phyloP scores from a whole-genome alignment of 2,113 vertebrate genomes.

The Archilochus colubris region DNA sequence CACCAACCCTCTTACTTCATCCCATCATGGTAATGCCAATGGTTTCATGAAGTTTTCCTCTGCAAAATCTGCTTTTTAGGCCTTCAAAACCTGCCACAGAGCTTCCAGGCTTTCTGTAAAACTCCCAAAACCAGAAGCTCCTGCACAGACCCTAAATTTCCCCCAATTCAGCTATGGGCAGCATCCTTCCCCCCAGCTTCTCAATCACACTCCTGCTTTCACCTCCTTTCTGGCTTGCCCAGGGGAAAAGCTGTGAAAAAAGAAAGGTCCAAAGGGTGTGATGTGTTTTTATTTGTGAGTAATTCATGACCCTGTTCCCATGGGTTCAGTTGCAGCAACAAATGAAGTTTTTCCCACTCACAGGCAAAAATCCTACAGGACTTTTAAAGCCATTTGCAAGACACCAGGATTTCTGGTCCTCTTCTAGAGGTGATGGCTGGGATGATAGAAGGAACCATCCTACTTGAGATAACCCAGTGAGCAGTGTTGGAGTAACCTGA shows the following conservation, averaged over 20 bases:
- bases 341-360: background rate
- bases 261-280: background rate
- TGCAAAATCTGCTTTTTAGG: background rate
- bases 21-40: too few relatives aligned
- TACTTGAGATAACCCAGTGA: background rate
- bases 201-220: background rate
- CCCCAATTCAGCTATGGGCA: background rate
- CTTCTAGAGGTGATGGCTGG: background rate
- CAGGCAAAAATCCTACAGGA: background rate
- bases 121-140: background rate
- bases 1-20: background rate
- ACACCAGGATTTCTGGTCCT: background rate
- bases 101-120: background rate
- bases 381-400: background rate
- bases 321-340: background rate
- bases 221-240: background rate
- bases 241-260: background rate
- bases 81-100: background rate
- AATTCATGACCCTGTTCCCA: background rate
- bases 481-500: background rate
- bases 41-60: background rate
- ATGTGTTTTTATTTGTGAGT: background rate
- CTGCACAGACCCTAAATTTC: background rate
- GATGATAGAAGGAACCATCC: background rate
- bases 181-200: background rate